These are phyloP conservation scores for Alitta virens DNA, from an alignment of 2,888 invertebrate species.

Conservation along the genomic window DNA sequence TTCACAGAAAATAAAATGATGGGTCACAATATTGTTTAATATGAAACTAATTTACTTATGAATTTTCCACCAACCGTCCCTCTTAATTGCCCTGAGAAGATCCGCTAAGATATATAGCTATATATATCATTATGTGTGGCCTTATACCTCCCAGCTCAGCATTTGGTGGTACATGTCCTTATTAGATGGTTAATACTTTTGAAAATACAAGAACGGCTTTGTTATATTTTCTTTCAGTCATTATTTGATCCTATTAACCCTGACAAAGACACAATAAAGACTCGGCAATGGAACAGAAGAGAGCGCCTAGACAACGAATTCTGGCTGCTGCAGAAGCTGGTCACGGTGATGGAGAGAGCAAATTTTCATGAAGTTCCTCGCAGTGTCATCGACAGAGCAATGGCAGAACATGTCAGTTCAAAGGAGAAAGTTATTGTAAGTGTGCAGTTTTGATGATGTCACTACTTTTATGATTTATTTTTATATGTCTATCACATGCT, in stretches of 20 bases:
- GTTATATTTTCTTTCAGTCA: conserved; percentile 34
- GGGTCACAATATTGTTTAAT: background rate
- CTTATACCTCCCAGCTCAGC: too few relatives aligned
- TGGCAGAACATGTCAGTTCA: conserved; percentile 22
- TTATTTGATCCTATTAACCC: conserved; percentile 56
- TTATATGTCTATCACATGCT: background rate
- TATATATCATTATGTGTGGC: too few relatives aligned
- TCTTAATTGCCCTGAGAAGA: too few relatives aligned
- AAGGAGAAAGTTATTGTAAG: too few relatives aligned
- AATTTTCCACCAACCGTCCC: background rate
- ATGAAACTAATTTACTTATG: background rate
- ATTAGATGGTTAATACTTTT: too few relatives aligned
- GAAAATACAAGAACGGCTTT: too few relatives aligned
- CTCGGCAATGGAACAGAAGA: conserved; percentile 39
- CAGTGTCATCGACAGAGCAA: conserved; percentile 35
- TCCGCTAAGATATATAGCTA: too few relatives aligned
- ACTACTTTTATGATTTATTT: background rate
- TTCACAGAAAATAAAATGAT: too few relatives aligned
- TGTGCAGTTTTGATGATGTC: conserved; percentile 16
- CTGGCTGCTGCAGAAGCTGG: conserved; percentile 51
- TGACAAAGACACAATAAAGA: conserved; percentile 52
- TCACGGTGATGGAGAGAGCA: conserved; percentile 48
- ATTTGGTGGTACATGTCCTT: too few relatives aligned
- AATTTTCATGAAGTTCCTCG: conserved; percentile 51
- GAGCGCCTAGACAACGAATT: conserved; percentile 54